Conservation (phyloP, 2,888 invertebrate species). For the Oligia fasciuncula region DNA sequence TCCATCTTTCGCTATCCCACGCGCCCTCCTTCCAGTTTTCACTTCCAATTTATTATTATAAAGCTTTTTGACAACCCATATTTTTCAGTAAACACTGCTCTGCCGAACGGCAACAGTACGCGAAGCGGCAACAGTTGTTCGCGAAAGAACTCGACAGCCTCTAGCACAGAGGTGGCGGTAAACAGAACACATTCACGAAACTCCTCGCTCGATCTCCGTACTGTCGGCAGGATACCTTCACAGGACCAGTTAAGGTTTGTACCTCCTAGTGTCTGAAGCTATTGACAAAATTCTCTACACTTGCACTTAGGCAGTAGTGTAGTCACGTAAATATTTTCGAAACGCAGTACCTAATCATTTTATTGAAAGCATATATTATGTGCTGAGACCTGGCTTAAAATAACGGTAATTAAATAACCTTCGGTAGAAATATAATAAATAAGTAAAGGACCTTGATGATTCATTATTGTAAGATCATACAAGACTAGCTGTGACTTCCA, state of each 20-base stretch:
- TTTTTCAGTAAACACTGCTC: conserved; percentile 79
- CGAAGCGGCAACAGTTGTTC: conserved; percentile 81
- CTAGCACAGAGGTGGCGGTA: conserved; percentile 79
- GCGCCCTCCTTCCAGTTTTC: not conserved
- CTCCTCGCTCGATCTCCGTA: conserved; percentile 94
- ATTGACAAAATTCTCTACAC: not conserved
- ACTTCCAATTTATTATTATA: not conserved
- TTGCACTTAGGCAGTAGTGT: not conserved
- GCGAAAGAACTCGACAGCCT: conserved; percentile 85
- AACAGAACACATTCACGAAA: conserved; percentile 93
- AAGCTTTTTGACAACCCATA: conserved; percentile 1
- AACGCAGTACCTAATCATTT: not conserved
- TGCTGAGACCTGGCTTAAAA: not conserved
- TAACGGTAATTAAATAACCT: not conserved
- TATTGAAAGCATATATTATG: not conserved
- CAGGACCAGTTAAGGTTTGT: conserved; percentile 87
- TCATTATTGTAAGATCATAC: not conserved
- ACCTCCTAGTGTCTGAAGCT: not conserved
- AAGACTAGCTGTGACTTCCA: not conserved
- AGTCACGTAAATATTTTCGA: not conserved
- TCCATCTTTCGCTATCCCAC: not conserved
- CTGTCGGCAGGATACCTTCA: conserved; percentile 87
- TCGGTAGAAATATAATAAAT: not conserved
- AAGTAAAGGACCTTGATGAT: not conserved
- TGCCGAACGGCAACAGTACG: conserved; percentile 74